Percentiles rank a stretch among this genome's conserved stretches.
phyloP scores from a whole-genome alignment of 2,888 invertebrate species.

The Parnassius orleans region DNA sequence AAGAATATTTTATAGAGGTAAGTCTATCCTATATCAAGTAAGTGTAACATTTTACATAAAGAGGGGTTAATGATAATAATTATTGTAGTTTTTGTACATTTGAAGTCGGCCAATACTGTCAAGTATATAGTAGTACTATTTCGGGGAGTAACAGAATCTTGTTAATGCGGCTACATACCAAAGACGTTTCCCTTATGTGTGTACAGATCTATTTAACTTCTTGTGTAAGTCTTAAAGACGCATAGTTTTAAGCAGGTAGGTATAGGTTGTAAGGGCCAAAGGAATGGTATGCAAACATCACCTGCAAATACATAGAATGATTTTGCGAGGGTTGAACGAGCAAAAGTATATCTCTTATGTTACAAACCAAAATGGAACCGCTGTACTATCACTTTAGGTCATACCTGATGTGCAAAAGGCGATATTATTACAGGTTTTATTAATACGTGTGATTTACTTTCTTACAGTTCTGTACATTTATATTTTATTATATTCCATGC shows the following conservation, averaged over 20 bases:
- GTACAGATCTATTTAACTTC: conserved; percentile 2
- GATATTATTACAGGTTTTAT: no score
- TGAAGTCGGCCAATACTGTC: not conserved
- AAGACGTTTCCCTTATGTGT: conserved; percentile 12
- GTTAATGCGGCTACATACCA: conserved; percentile 18
- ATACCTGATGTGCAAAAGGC: no score
- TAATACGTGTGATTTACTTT: no score
- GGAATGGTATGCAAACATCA: conserved; percentile 10
- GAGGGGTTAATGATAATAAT: conserved; percentile 21
- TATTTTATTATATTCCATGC: no score
- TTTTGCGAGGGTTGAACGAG: conserved; percentile 72
- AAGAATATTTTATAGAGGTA: no score
- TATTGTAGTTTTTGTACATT: conserved; percentile 20
- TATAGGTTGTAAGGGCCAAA: conserved; percentile 23
- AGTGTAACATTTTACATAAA: conserved; percentile 15
- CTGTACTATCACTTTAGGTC: no score
- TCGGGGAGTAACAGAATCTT: conserved; percentile 1
- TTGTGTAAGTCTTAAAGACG: conserved; percentile 11
- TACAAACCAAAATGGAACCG: not conserved
- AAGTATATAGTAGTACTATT: conserved; percentile 13
- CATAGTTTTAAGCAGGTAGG: conserved; percentile 24
- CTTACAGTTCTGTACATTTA: no score
- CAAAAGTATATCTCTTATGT: conserved; percentile 71
- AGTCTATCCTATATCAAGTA: not conserved
- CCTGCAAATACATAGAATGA: conserved; percentile 38